Evolutionary conservation across 2,113 vertebrate genomes (phyloP).

Genomic region (Cynoglossus semilaevis): DNA sequence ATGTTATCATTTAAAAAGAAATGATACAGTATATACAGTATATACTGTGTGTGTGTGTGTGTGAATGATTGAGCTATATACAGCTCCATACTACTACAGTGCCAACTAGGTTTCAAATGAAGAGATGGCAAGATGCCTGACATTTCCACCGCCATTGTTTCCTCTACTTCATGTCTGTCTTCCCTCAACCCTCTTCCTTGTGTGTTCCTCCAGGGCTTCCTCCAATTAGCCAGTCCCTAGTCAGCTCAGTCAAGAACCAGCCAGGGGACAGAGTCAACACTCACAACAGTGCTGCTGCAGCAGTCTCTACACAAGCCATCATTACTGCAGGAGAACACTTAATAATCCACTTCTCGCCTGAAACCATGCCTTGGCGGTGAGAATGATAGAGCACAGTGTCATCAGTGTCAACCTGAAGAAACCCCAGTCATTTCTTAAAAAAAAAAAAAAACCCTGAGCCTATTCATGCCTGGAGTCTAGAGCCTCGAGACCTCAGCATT

Average conservation of each 20-base stretch:
- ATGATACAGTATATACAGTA: too few species aligned
- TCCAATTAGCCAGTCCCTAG: constrained; percentile 74
- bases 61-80: not conserved
- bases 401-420: constrained; percentile 40
- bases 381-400: constrained; percentile 37
- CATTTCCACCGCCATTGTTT: constrained; percentile 31
- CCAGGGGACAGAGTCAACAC: constrained; percentile 58
- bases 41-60: too few species aligned
- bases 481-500: constrained; percentile 16
- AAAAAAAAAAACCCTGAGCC: constrained; percentile 11
- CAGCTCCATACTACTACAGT: constrained; percentile 1
- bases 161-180: constrained; percentile 20
- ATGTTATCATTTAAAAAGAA: too few species aligned
- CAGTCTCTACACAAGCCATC: constrained; percentile 46
- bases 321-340: constrained; percentile 56
- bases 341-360: constrained; percentile 48
- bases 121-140: constrained; percentile 31
- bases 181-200: constrained; percentile 28
- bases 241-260: constrained; percentile 64
- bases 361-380: constrained; percentile 27
- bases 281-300: constrained; percentile 52
- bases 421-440: constrained; percentile 16
- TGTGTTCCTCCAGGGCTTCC: constrained; percentile 66
- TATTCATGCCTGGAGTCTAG: constrained; percentile 13
- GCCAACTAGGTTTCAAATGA: constrained; percentile 25